A percentile compares a stretch with the other conserved stretches of the same genome.
phyloP scores from a whole-genome alignment of 2,113 vertebrate genomes.

The Excalfactoria chinensis region DNA sequence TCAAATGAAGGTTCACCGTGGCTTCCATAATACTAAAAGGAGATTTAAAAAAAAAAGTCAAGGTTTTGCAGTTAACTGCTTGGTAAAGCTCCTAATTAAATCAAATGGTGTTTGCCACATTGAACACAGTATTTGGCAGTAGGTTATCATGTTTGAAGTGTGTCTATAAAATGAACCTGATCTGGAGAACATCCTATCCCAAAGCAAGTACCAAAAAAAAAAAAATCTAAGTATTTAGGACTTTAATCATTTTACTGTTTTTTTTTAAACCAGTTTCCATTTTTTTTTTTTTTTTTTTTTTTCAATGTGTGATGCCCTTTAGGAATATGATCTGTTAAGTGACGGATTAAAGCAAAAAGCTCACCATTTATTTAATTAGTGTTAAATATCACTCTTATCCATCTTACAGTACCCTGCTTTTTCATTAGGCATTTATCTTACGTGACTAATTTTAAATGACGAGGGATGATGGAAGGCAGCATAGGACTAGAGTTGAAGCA shows the following conservation, averaged over 20 bases:
- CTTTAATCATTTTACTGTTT: background rate
- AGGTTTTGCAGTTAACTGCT: background rate
- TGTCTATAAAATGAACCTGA: background rate
- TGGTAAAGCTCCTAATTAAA: background rate
- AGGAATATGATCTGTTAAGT: constrained; percentile 15
- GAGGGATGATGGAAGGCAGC: background rate
- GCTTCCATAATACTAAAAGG: background rate
- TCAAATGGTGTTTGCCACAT: background rate
- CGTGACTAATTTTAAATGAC: constrained; percentile 7
- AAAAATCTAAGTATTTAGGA: background rate
- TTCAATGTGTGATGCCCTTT: background rate
- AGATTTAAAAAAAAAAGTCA: background rate
- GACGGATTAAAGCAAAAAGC: background rate
- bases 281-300: background rate
- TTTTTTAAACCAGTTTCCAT: background rate
- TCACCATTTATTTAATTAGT: constrained; percentile 28
- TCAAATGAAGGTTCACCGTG: background rate
- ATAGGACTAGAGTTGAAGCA: background rate
- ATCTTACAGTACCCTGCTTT: background rate
- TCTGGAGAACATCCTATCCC: background rate
- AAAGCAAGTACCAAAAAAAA: background rate
- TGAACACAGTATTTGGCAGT: background rate
- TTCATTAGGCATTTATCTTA: background rate
- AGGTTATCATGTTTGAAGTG: background rate
- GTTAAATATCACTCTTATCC: background rate